Evolutionary conservation across 1,140 invertebrate species (phyloP), one percentile per base, ranked within the genome.

Genomic region (Microvelia longipes): DNA sequence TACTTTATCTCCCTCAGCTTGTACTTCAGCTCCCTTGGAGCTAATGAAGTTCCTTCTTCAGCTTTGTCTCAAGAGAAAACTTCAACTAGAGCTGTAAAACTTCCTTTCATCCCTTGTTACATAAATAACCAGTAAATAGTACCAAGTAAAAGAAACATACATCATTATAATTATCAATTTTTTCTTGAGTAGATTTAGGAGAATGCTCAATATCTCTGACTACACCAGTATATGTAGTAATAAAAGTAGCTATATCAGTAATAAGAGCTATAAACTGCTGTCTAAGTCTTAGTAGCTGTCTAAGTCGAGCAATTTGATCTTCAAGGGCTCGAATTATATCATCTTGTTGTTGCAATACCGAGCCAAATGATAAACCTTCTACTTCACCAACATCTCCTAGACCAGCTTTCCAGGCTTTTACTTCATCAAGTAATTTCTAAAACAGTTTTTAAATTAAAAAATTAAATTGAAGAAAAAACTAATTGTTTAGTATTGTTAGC

Each of bases 201-300:
- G 87, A 85, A 75, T 88, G 89, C 76, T 95, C 91, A 72, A 96
- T 90, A 71, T 92, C 89, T 24, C 87, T 83, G 0, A 96, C 87
- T 13, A 94, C 85, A 76, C 92, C 88, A 0, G 90, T 91, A 76
- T 94, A 94, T 76, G 93, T 92, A 27, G 88, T 85, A 28, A 96
- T 89, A 73, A 94, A 92, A 2, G 87, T 88, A 75, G 89, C 88
- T 65, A 96, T 93, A 78, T 95, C 92, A 62, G 88, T 88, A 28
- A 94, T 87, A 2, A 96, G 78, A 0, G 88, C 86, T 64, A 92
- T 86, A 77, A 91, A 96, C 74, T 95, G 92, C 78, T 97, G 92
- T 30, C 93, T 83, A 0, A 94, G 77, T 0, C 91, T 76, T 1
- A 96, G 76, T 0, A 93, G 80, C 73, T 91, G 88, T 72, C 90